Conservation (phyloP, 2,888 invertebrate genomes). For the Pollenia amentaria region DNA sequence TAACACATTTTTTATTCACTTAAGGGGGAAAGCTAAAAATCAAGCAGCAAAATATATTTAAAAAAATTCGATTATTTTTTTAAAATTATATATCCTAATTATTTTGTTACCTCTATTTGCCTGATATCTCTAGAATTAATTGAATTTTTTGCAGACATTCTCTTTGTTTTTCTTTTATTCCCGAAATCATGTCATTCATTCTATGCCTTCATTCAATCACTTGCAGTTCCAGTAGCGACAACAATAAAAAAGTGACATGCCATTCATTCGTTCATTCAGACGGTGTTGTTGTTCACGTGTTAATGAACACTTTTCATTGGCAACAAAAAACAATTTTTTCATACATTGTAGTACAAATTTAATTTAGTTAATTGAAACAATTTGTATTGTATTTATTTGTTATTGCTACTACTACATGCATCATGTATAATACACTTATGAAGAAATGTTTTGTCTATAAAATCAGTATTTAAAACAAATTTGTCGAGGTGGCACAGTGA, state of each 20-base stretch:
- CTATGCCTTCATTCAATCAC: conserved; percentile 63
- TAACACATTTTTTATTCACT: conserved; percentile 81
- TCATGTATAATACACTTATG: conserved; percentile 29
- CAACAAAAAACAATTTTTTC: conserved; percentile 26
- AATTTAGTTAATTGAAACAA: conserved; percentile 84
- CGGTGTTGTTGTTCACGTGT: conserved; percentile 74
- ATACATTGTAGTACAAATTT: conserved; percentile 81
- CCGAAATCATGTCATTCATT: conserved; percentile 34
- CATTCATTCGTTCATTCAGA: conserved; percentile 31
- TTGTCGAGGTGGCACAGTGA: conserved; percentile 20
- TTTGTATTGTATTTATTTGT: conserved; percentile 78
- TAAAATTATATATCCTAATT: neutral
- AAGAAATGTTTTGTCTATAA: conserved; percentile 21
- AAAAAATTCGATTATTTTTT: neutral
- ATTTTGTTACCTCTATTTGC: neutral
- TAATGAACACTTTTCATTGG: conserved; percentile 75
- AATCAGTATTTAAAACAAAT: neutral
- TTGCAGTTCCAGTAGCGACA: conserved; percentile 49
- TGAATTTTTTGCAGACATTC: conserved; percentile 15
- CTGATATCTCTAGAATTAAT: conserved; percentile 31
- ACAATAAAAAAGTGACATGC: conserved; percentile 55
- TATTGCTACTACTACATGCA: conserved; percentile 24
- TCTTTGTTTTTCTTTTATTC: neutral
- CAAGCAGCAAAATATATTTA: neutral
- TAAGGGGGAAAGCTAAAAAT: neutral